Conservation (phyloP, 2,113 vertebrate genomes). For the Megaceryle torquata region DNA sequence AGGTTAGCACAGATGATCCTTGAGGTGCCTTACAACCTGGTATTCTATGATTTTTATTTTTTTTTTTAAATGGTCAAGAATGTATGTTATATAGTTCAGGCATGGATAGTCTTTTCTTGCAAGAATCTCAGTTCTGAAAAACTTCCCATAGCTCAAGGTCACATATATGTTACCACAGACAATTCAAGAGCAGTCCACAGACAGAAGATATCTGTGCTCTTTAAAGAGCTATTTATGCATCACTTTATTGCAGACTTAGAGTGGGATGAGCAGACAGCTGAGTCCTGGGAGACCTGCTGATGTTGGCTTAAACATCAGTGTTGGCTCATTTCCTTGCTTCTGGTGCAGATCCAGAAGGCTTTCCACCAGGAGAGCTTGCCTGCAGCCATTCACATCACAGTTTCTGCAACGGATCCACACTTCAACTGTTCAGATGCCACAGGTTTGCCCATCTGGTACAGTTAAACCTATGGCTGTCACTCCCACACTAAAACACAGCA, state of each 20-base stretch:
- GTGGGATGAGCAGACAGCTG: conserved; percentile 36
- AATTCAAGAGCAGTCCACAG: neutral
- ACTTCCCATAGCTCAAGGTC: neutral
- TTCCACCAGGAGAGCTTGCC: conserved; percentile 62
- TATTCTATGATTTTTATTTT: neutral
- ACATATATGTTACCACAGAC: neutral
- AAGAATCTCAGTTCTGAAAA: neutral
- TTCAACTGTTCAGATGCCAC: conserved; percentile 41
- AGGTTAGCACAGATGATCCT: no score
- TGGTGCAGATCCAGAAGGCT: conserved; percentile 61
- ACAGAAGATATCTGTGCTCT: neutral
- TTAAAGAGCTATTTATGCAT: conserved; percentile 39
- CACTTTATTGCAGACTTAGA: neutral
- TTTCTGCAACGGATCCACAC: neutral
- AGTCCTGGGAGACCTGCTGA: conserved; percentile 59
- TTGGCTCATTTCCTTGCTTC: conserved; percentile 51
- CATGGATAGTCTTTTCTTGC: neutral
- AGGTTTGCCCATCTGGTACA: conserved; percentile 59
- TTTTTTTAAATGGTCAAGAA: neutral
- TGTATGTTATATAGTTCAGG: neutral
- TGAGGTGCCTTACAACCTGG: no score
- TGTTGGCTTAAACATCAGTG: conserved; percentile 24
- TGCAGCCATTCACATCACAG: conserved; percentile 4
- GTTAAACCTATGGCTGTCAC: conserved; percentile 19
- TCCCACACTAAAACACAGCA: neutral